Conservation (phyloP, 2,113 vertebrate species). For the Pitta sordida region DNA sequence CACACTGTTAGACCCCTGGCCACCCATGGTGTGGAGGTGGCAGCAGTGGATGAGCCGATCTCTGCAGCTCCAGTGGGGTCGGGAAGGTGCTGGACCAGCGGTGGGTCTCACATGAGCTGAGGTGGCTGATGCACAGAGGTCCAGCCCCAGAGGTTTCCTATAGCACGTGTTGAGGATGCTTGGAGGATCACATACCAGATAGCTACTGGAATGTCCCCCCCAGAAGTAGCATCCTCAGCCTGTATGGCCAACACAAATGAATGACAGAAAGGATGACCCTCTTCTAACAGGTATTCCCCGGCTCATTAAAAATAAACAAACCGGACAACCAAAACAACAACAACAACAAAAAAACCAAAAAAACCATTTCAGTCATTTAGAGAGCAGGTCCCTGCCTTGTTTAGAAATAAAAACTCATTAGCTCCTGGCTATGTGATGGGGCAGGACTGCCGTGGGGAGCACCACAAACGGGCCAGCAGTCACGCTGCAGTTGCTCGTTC, state of each 20-base stretch:
- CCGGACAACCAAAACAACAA: too few species aligned
- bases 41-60: fast-evolving
- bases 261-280: not conserved
- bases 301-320: fast-evolving
- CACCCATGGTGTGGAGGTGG: fast-evolving
- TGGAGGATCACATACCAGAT: fast-evolving
- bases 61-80: fast-evolving
- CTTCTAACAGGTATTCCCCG: not conserved
- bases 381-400: not conserved
- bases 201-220: not conserved
- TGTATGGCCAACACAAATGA: fast-evolving
- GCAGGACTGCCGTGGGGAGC: not conserved
- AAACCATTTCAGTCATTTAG: not conserved
- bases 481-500: not conserved
- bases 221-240: not conserved
- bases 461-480: not conserved
- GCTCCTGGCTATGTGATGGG: not conserved
- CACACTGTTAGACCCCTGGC: fast-evolving
- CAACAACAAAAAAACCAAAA: too few species aligned
- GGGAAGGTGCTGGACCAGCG: fast-evolving
- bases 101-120: not conserved
- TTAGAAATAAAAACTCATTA: not conserved
- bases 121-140: not conserved
- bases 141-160: not conserved
- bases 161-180: fast-evolving